Evolutionary conservation across 2,888 invertebrate genomes (phyloP).

Genomic region (Napeogenes sylphis): DNA sequence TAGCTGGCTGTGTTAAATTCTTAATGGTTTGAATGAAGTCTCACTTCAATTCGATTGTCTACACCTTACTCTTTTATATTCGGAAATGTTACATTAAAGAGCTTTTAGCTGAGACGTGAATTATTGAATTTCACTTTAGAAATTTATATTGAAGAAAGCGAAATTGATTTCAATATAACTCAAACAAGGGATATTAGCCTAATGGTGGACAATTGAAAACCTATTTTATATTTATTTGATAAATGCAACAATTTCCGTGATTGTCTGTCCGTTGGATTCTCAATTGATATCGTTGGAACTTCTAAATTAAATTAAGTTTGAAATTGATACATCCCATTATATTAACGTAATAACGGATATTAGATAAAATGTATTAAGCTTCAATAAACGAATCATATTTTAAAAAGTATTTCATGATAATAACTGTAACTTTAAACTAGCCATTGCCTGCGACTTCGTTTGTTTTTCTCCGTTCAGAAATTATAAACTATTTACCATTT

Average conservation of each 20-base stretch:
- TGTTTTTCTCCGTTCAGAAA: too few species aligned
- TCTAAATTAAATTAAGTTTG: neutral
- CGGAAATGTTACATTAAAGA: conserved; percentile 21
- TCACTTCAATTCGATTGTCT: conserved; percentile 30
- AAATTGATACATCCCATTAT: neutral
- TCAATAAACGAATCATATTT: too few species aligned
- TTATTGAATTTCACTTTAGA: conserved; percentile 27
- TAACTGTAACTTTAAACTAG: too few species aligned
- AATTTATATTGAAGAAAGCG: conserved; percentile 16
- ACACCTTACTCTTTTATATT: conserved; percentile 23
- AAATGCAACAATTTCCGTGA: neutral
- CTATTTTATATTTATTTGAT: conserved; percentile 1
- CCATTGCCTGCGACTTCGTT: too few species aligned
- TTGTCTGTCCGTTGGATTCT: neutral
- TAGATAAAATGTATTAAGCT: too few species aligned
- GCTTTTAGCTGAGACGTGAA: conserved; percentile 22
- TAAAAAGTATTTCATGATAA: too few species aligned
- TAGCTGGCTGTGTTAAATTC: conserved; percentile 20
- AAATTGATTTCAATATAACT: conserved; percentile 15
- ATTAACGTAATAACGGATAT: too few species aligned
- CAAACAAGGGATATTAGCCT: conserved; percentile 1
- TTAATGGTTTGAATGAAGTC: conserved; percentile 30
- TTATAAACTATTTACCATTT: too few species aligned
- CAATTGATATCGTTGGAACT: neutral
- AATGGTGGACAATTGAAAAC: neutral